Evolutionary conservation across 1,140 invertebrate species (phyloP), one percentile per base, ranked within the genome.

Genomic region (Fragariocoptes setiger): DNA sequence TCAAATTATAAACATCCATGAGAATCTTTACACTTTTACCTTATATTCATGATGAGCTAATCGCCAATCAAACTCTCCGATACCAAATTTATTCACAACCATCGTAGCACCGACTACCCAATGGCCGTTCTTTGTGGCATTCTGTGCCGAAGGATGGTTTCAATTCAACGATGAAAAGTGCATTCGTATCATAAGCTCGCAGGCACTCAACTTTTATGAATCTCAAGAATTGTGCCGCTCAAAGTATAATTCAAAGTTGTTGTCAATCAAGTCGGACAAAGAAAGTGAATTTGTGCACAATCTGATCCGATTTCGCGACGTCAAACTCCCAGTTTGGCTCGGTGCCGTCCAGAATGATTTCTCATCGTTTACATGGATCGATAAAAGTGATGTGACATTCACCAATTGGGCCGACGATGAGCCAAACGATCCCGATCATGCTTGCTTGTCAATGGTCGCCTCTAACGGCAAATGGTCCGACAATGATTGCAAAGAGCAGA

Each of bases 371-470:
- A 31, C 15, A 2, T 45, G 44, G 44, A 19, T 21, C 1, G 40
- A 45, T 15, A 16, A 39, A 15, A 35, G 17, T 18, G 39, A 40
- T 3, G 21, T 45, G 3, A 38, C 41, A 22, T 45, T 42, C 37
- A 35, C 19, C 0, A 17, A 42, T 4, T 45, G 40, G 40, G 40
- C 21, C 4, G 39, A 18, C 5, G 22, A 20, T 12, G 37, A 42
- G n/a, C 40, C 40, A 15, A 18, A 38, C 5, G 19, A 37, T 2
- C 25, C 25, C 25, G 25, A 31, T n/a, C 25, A 31, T n/a, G 25
- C 25, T 8, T 45, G 44, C 17, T 37, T 45, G 3, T 19, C 38
- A 15, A 14, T 45, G n/a, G 12, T 13, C 2, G 8, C 39, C 18
- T 38, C 35, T n/a, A 21, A 3, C 8, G 40, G 36, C 12, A 42